Evolutionary conservation across 2,797 vertebrate genomes (phyloP).

Genomic region (Linurgus olivaceus): DNA sequence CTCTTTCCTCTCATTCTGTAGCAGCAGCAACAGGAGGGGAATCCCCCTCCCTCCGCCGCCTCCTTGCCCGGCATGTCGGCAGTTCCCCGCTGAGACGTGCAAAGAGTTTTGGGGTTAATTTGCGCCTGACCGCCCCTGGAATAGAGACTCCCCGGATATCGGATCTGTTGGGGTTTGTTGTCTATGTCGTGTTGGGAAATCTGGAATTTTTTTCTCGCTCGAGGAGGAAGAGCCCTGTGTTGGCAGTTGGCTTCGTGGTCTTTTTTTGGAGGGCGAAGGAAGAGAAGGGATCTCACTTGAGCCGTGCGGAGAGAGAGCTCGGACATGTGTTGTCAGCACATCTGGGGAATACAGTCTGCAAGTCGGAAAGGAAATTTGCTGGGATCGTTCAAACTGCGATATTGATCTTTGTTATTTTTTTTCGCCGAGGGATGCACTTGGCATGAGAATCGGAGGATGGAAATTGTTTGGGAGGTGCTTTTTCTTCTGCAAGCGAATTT

Average conservation of each 20-base stretch:
- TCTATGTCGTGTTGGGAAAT: conserved; percentile 79
- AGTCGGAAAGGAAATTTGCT: conserved; percentile 83
- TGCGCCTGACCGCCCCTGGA: conserved; percentile 40
- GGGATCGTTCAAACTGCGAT: conserved; percentile 82
- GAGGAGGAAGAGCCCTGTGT: conserved; percentile 64
- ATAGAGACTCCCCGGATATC: conserved; percentile 38
- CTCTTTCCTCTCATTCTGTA: conserved; percentile 47
- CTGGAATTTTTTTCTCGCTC: conserved; percentile 69
- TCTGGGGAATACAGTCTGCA: conserved; percentile 85
- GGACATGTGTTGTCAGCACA: conserved; percentile 88
- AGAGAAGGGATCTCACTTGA: conserved; percentile 69
- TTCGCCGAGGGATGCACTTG: conserved; percentile 90
- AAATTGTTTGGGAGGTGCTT: conserved; percentile 98
- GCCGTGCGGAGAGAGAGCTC: conserved; percentile 63
- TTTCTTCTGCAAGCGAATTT: conserved; percentile 96
- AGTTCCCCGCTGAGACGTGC: conserved; percentile 64
- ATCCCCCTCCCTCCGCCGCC: neutral
- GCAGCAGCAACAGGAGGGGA: conserved; percentile 35
- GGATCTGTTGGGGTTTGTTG: conserved; percentile 60
- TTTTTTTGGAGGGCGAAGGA: conserved; percentile 60
- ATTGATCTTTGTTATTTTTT: conserved; percentile 80
- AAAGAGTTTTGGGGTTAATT: conserved; percentile 68
- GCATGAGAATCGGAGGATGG: conserved; percentile 96
- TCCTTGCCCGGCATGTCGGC: neutral
- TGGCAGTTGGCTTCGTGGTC: conserved; percentile 51